Evolutionary conservation across 2,888 invertebrate genomes (phyloP).

Genomic region (Netelia inedita): DNA sequence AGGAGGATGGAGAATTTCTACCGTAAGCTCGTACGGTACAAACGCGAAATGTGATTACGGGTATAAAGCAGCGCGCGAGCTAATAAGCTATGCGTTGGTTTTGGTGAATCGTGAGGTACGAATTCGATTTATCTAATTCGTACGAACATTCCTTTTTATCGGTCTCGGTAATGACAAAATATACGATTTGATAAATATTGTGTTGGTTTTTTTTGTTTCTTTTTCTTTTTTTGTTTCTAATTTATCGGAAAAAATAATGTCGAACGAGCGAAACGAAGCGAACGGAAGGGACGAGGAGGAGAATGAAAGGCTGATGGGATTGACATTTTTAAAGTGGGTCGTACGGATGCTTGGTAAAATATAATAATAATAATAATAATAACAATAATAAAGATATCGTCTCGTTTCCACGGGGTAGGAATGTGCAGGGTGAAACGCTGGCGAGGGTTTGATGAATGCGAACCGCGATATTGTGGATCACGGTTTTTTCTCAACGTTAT

Average conservation of each 20-base stretch:
- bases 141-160: neutral
- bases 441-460: constrained; percentile 24
- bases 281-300: neutral
- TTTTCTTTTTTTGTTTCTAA: neutral
- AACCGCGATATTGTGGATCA: constrained; percentile 39
- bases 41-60: constrained; percentile 8
- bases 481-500: neutral
- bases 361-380: constrained; percentile 1
- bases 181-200: neutral
- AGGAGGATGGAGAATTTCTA: too few species aligned
- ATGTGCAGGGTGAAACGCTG: neutral
- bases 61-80: neutral
- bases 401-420: neutral
- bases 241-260: neutral
- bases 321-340: constrained; percentile 50
- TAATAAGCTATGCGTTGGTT: neutral
- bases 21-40: neutral
- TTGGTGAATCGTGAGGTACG: neutral
- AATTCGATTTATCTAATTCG: too few species aligned
- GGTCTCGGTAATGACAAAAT: neutral
- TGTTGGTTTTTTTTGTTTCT: neutral
- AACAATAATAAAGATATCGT: constrained; percentile 13
- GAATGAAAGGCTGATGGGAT: constrained; percentile 16
- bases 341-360: constrained; percentile 16
- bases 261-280: too few species aligned